Conservation (phyloP, 1,140 invertebrate species). For the Drosophila malerkotliana region DNA sequence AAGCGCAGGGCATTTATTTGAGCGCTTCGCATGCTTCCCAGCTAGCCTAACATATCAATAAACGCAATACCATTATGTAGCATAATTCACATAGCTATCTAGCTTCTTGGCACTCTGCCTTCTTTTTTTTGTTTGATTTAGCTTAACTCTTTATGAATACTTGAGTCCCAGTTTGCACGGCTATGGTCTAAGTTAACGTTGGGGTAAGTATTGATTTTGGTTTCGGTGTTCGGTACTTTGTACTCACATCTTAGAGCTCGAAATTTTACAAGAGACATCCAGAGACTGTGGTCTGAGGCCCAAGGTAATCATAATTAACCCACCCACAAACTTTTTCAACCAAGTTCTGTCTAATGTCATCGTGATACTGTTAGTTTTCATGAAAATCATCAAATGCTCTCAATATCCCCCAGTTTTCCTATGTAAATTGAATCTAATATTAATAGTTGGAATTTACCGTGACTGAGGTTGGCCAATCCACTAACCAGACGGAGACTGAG, state of each 20-base stretch:
- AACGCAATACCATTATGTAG: slow-evolving; percentile 51
- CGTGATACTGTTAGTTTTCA: slow-evolving; percentile 36
- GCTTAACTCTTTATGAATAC: slow-evolving; percentile 8
- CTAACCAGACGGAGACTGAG: slow-evolving; percentile 7
- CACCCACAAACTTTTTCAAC: slow-evolving; percentile 34
- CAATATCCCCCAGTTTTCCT: slow-evolving; percentile 15
- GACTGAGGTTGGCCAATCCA: slow-evolving; percentile 3
- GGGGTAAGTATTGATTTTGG: slow-evolving; percentile 64
- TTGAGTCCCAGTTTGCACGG: slow-evolving; percentile 32
- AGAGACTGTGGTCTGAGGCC: slow-evolving; percentile 12
- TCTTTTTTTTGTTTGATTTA: slow-evolving; percentile 21
- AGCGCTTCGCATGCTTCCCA: slow-evolving; percentile 7
- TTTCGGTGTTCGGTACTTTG: slow-evolving; percentile 18
- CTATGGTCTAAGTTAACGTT: slow-evolving; percentile 32
- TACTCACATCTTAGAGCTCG: background rate
- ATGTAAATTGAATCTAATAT: slow-evolving; percentile 12
- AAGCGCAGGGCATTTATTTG: background rate
- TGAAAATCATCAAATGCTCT: slow-evolving; percentile 80
- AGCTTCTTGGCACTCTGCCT: slow-evolving; percentile 23
- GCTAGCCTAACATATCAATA: slow-evolving; percentile 38
- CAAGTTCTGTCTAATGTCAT: slow-evolving; percentile 18
- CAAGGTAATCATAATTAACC: slow-evolving; percentile 57
- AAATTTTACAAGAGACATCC: background rate
- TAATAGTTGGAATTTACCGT: background rate
- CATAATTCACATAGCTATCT: slow-evolving; percentile 33